A percentile compares a stretch with the other conserved stretches of the same genome.
Conservation (phyloP, 2,113 vertebrate species). For the Heteronetta atricapilla region DNA sequence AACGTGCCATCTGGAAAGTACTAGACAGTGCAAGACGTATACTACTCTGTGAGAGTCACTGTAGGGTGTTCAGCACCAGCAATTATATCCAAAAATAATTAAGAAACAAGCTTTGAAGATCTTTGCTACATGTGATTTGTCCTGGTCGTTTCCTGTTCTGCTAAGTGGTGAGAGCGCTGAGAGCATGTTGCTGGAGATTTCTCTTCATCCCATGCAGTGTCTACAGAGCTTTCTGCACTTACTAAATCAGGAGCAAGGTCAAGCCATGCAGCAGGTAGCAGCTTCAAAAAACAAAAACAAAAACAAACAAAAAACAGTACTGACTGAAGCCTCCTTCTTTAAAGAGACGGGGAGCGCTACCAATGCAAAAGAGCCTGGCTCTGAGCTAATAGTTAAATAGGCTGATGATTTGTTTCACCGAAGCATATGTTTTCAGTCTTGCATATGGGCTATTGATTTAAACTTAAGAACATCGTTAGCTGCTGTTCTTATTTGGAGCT, state of each 20-base stretch:
- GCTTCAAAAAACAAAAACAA: neutral
- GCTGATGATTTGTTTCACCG: neutral
- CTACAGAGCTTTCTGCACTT: neutral
- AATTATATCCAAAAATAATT: neutral
- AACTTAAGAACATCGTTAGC: neutral
- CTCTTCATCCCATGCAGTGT: accelerated
- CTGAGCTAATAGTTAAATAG: neutral
- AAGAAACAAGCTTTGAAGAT: neutral
- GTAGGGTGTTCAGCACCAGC: neutral
- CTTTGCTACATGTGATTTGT: neutral
- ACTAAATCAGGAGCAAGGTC: neutral
- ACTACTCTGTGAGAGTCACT: neutral
- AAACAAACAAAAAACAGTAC: neutral
- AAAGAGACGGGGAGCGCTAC: neutral
- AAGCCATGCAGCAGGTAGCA: neutral
- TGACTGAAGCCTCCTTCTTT: neutral
- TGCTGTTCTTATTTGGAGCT: neutral
- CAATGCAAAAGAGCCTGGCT: neutral
- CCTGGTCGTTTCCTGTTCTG: neutral
- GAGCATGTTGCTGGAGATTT: neutral
- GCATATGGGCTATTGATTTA: neutral
- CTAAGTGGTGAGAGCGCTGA: neutral
- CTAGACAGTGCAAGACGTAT: neutral
- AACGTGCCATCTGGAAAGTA: neutral
- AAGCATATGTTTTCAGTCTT: neutral